Conservation (phyloP, 2,888 invertebrate species). For the Amphipoea oculea region DNA sequence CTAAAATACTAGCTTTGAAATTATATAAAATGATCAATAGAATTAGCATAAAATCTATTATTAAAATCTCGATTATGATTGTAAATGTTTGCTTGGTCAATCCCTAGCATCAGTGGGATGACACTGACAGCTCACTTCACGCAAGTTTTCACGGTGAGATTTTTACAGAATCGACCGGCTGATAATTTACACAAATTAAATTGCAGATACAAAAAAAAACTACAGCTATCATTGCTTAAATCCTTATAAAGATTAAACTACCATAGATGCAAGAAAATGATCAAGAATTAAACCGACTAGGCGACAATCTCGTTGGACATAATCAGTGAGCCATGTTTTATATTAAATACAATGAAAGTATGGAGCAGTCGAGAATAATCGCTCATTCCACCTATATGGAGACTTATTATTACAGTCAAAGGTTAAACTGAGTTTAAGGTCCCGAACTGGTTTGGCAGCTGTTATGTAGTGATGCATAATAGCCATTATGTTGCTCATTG, state of each 20-base stretch:
- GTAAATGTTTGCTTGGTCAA: too few relatives aligned
- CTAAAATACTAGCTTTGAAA: too few relatives aligned
- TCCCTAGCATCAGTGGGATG: too few relatives aligned
- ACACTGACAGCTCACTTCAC: too few relatives aligned
- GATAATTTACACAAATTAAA: conserved; percentile 41
- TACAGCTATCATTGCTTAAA: conserved; percentile 13
- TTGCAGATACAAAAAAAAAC: conserved; percentile 9
- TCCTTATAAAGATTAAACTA: conserved; percentile 28
- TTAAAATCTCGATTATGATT: too few relatives aligned
- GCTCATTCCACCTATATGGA: conserved; percentile 56
- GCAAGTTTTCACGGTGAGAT: too few relatives aligned
- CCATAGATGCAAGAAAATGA: conserved; percentile 23
- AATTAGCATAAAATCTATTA: too few relatives aligned
- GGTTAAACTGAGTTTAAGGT: conserved; percentile 77
- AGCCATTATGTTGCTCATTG: conserved; percentile 65
- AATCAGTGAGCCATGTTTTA: conserved; percentile 23
- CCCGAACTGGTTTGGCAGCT: conserved; percentile 72
- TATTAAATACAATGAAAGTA: conserved; percentile 55
- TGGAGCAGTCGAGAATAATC: conserved; percentile 59
- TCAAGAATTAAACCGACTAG: conserved; percentile 4
- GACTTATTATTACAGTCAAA: conserved; percentile 68
- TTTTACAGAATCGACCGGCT: too few relatives aligned
- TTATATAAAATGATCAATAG: too few relatives aligned
- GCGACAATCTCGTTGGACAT: conserved; percentile 12
- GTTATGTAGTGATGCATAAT: conserved; percentile 63